Evolutionary conservation across 1,140 invertebrate genomes (phyloP).

Genomic region (Brachionus koreanus): DNA sequence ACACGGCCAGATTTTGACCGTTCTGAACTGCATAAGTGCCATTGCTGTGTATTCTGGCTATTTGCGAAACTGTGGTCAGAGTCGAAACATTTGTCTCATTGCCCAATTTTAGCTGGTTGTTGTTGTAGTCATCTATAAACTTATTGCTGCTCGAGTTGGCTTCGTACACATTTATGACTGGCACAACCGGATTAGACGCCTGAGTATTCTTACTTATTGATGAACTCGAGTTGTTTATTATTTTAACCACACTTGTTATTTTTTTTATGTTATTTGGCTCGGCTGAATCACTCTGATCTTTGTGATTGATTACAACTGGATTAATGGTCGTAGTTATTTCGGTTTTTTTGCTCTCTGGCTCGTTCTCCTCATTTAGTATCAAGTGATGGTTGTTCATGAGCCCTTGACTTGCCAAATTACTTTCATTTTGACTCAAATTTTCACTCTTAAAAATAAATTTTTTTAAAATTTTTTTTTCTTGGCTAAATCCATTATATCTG

Average conservation of each 20-base stretch:
- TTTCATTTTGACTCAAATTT: neutral
- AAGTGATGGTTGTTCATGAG: neutral
- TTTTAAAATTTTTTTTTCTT: neutral
- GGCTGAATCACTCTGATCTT: neutral
- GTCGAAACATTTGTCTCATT: slow-evolving; percentile 17
- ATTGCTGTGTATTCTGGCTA: slow-evolving; percentile 11
- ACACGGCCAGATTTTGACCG: neutral
- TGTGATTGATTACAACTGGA: slow-evolving; percentile 29
- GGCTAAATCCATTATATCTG: too few species aligned
- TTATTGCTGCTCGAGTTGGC: neutral
- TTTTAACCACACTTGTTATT: slow-evolving; percentile 33
- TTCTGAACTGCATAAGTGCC: neutral
- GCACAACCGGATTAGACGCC: neutral
- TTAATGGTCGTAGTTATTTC: neutral
- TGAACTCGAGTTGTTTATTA: neutral
- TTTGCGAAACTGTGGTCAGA: neutral
- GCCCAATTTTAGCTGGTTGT: neutral
- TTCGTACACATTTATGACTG: slow-evolving; percentile 13
- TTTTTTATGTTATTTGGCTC: neutral
- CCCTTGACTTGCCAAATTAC: neutral
- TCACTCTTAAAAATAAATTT: slow-evolving; percentile 2
- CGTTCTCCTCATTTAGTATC: neutral
- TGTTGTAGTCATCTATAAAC: neutral
- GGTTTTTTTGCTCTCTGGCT: neutral
- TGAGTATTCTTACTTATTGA: neutral